These are phyloP conservation scores for Drosophila formosana DNA, from an alignment of 2,888 invertebrate species.

Conservation along the genomic window DNA sequence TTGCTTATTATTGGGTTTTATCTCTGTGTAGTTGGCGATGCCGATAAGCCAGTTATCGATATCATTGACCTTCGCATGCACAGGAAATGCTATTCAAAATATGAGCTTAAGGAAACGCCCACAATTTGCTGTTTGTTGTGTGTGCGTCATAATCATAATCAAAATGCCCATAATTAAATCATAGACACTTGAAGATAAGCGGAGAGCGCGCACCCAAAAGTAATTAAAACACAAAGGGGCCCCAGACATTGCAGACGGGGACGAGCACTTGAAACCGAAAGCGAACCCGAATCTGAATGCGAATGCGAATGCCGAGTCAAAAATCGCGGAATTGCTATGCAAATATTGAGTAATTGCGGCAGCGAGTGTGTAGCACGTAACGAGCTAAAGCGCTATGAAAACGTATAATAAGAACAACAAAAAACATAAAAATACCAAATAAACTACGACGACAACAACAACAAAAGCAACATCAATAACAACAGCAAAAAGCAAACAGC, in stretches of 20 bases:
- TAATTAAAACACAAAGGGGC: slow-evolving; percentile 52
- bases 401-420: slow-evolving; percentile 26
- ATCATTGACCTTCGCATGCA: slow-evolving; percentile 8
- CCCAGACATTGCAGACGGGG: slow-evolving; percentile 17
- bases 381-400: slow-evolving; percentile 7
- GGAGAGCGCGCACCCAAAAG: slow-evolving; percentile 48
- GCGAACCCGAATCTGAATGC: slow-evolving; percentile 6
- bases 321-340: slow-evolving; percentile 49
- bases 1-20: neutral
- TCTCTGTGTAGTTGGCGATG: slow-evolving; percentile 5
- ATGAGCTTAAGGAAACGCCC: slow-evolving; percentile 24
- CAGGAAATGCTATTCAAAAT: slow-evolving; percentile 7
- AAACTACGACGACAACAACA: slow-evolving; percentile 3
- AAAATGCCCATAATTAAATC: slow-evolving; percentile 62
- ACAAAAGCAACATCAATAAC: neutral
- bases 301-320: slow-evolving; percentile 13
- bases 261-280: slow-evolving; percentile 8
- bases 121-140: slow-evolving; percentile 10
- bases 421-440: slow-evolving; percentile 6
- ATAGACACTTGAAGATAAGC: slow-evolving; percentile 59
- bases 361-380: slow-evolving; percentile 40
- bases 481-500: slow-evolving; percentile 6
- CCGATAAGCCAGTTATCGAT: slow-evolving; percentile 13
- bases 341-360: slow-evolving; percentile 61
- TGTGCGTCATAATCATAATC: slow-evolving; percentile 52